A percentile compares a stretch with the other conserved stretches of the same genome.
Evolutionary conservation across 2,888 invertebrate species (phyloP).

Genomic region (Ormia ochracea): DNA sequence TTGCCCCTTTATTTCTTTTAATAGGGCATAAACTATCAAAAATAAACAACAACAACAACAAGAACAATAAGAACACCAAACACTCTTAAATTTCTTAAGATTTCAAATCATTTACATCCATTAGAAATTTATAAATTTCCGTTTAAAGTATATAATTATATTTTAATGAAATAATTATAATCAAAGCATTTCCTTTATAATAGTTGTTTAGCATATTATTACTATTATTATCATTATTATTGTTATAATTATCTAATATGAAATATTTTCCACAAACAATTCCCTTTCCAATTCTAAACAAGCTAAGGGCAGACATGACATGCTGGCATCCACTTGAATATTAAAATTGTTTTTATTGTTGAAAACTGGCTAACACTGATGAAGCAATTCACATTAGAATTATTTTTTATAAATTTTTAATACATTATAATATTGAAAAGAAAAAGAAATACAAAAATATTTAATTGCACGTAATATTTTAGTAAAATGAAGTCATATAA

Average conservation of each 20-base stretch:
- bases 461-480: conserved; percentile 36
- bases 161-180: background rate
- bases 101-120: background rate
- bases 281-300: background rate
- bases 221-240: too few species aligned
- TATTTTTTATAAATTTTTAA: background rate
- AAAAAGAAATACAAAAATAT: background rate
- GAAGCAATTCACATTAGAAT: background rate
- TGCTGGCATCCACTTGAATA: background rate
- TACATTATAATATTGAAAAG: background rate
- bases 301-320: background rate
- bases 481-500: conserved; percentile 1
- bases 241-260: background rate
- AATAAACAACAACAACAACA: too few species aligned
- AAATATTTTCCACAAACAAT: background rate
- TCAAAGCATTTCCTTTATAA: background rate
- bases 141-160: conserved; percentile 1
- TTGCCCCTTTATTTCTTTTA: too few species aligned
- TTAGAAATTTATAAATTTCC: background rate
- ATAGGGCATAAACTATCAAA: too few species aligned
- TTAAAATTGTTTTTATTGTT: background rate
- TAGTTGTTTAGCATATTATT: background rate
- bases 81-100: too few species aligned
- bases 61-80: too few species aligned
- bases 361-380: background rate